Evolutionary conservation across 2,113 vertebrate genomes (phyloP).

Genomic region (Collichthys lucidus): DNA sequence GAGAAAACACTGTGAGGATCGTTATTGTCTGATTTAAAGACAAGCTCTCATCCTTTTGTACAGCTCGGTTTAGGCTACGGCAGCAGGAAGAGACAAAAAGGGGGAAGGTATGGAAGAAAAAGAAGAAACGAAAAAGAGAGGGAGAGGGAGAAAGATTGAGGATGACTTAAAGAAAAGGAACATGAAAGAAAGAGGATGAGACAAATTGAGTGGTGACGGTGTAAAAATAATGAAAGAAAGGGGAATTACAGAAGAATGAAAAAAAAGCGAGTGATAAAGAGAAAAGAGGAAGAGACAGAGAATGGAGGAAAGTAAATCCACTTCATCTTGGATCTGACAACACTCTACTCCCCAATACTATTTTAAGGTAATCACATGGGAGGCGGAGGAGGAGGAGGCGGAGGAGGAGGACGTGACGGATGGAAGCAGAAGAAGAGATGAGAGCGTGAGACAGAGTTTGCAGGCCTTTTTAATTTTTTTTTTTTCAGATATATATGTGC

Average conservation of each 20-base stretch:
- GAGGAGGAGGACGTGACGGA: constrained; percentile 33
- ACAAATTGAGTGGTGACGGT: constrained; percentile 2
- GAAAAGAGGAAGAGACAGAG: constrained; percentile 21
- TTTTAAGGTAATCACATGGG: constrained; percentile 58
- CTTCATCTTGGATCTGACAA: constrained; percentile 47
- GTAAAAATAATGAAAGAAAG: constrained; percentile 25
- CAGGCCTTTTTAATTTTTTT: not conserved
- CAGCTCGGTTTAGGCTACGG: constrained; percentile 31
- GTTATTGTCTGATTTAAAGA: constrained; percentile 40
- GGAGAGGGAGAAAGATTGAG: not conserved
- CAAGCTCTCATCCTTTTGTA: constrained; percentile 27
- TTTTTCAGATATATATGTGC: not conserved
- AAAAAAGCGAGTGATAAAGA: constrained; percentile 19
- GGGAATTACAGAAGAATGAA: constrained; percentile 18
- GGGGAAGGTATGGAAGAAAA: not conserved
- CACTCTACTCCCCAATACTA: constrained; percentile 18
- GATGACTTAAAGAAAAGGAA: not conserved
- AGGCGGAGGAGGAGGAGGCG: constrained; percentile 17
- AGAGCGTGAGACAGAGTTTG: constrained; percentile 20
- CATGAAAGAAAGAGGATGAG: not conserved
- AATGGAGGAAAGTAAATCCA: constrained; percentile 48
- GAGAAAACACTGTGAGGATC: constrained; percentile 21
- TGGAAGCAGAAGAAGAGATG: constrained; percentile 38
- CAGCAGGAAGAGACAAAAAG: constrained; percentile 6
- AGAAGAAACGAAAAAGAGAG: not conserved